phyloP scores from a whole-genome alignment of 1,140 invertebrate genomes.

The Cyphomyrmex costatus region DNA sequence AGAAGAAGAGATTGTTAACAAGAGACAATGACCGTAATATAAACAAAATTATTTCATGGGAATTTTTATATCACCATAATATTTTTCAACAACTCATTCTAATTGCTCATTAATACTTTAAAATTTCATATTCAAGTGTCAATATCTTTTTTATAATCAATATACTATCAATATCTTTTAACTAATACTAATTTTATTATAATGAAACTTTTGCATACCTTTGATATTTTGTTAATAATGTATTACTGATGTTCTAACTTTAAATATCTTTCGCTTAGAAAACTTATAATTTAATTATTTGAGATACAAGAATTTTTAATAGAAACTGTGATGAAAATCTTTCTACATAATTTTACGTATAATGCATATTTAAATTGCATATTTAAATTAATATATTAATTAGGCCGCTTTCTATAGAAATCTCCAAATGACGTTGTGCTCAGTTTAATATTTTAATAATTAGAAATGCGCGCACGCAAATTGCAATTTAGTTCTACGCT shows the following conservation, averaged over 20 bases:
- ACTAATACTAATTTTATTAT: neutral
- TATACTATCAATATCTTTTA: constrained; percentile 17
- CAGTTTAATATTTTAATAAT: constrained; percentile 48
- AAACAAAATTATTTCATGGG: neutral
- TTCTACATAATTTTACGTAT: constrained; percentile 32
- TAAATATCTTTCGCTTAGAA: neutral
- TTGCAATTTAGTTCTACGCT: neutral
- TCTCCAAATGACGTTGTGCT: constrained; percentile 19
- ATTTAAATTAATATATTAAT: constrained; percentile 72
- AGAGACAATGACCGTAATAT: neutral
- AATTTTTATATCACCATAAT: constrained; percentile 2
- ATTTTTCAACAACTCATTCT: neutral
- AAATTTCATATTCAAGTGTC: neutral
- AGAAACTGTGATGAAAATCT: neutral
- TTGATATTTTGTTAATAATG: neutral
- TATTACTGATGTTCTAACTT: neutral
- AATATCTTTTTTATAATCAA: no score
- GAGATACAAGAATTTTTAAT: neutral
- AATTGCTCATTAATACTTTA: neutral
- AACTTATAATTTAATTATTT: constrained; percentile 30
- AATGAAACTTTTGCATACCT: neutral
- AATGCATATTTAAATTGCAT: constrained; percentile 50
- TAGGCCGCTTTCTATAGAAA: constrained; percentile 56
- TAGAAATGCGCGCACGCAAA: neutral
- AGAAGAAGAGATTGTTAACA: constrained; percentile 27